These are phyloP conservation scores for Hippasteria phrygiana DNA, from an alignment of 53 echinoderm and acorn worm species.

Conservation along the genomic window DNA sequence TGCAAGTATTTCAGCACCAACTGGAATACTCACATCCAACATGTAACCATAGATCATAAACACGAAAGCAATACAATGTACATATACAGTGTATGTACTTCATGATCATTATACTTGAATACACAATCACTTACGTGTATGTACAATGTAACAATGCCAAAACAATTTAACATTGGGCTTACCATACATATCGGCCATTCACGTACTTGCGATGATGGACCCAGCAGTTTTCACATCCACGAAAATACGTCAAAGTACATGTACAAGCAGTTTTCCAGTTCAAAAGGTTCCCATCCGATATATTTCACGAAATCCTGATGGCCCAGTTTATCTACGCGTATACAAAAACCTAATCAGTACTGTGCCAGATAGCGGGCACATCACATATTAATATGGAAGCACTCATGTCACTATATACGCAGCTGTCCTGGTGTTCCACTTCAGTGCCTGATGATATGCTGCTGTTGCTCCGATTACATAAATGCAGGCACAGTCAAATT, in stretches of 20 bases:
- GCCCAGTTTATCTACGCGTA: not conserved
- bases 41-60: no score
- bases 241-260: no score
- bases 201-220: no score
- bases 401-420: not conserved
- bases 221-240: no score
- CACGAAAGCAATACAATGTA: no score
- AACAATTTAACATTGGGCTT: not conserved
- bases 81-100: no score
- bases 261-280: not conserved
- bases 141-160: not conserved
- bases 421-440: conserved; percentile 46
- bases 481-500: not conserved
- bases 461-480: not conserved
- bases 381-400: conserved; percentile 10
- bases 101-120: no score
- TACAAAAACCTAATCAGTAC: not conserved
- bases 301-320: no score
- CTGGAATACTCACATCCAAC: no score
- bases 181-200: conserved; percentile 43
- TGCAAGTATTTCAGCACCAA: no score
- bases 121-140: no score
- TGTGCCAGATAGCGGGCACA: not conserved
- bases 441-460: not conserved
- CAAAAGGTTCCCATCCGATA: not conserved